Base-by-base conservation (phyloP, 23 tunicate species). In the Styela plicata region DNA sequence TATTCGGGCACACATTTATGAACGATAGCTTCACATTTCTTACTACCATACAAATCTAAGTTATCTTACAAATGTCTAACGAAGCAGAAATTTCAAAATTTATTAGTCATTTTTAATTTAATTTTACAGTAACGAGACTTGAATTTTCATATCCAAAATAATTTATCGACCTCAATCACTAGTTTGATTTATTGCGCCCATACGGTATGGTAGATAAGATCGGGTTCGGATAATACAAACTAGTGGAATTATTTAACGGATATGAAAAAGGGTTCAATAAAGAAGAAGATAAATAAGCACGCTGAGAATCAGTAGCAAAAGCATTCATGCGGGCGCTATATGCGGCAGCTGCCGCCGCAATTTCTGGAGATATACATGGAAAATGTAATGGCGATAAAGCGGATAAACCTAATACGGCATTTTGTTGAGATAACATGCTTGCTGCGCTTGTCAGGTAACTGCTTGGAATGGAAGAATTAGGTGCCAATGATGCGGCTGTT, bases 311-410 rank as follows among this genome's bases (percentile, higher is more conserved):
- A 36, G 77, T 18, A 5, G 77, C 13, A 32, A 71, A 28, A 18
- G 77, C 77, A 34, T 17, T 71, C 36, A 71, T 66, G 13, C 81
- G 64, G 21, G 81, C 81, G 1, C 65, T 76, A 31, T 76, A 76
- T 21, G 66, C 52, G 25, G 81, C 81, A 16, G 53, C 33, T n/a
- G 81, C 81, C 17, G 81, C 81, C 10, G 81, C 81, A 67, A 76
- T 76, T 76, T 76, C 81, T 36, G 64, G 63, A 21, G 81, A 21
- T 29, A 44, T 27, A 76, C 24, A 52, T 0, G 81, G 81, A 44
- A 76, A 1, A 57, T 44, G 27, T 26, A 76, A 44, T 0, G 66
- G 66, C 7, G 81, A 25, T 76, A 76, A 21, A 22, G 66, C 81
- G 66, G 81, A 53, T 53, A 76, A 44, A 17, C 81, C 66, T 17